Conservation (phyloP, 2,888 invertebrate species). For the Orthosia incerta region DNA sequence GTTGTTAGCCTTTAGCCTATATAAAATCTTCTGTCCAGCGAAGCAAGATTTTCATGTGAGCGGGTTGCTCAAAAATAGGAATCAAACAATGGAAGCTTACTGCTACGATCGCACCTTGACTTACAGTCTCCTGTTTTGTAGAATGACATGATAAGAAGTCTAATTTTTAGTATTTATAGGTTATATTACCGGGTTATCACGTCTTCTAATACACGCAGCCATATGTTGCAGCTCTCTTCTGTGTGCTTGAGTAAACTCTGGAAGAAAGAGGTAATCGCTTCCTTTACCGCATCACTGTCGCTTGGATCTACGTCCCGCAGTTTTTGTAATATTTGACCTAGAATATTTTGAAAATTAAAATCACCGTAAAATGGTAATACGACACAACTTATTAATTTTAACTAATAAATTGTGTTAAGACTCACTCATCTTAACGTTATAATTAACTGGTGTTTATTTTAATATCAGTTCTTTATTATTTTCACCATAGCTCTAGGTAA, state of each 20-base stretch:
- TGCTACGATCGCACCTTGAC: background rate
- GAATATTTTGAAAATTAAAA: slow-evolving; percentile 57
- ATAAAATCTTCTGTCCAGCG: background rate
- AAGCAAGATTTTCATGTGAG: background rate
- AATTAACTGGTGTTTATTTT: slow-evolving; percentile 10
- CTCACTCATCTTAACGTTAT: slow-evolving; percentile 69
- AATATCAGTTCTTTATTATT: slow-evolving; percentile 15
- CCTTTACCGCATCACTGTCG: slow-evolving; percentile 84
- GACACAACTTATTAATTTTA: background rate
- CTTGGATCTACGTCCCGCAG: slow-evolving; percentile 82
- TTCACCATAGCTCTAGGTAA: slow-evolving; percentile 52
- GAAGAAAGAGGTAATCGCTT: slow-evolving; percentile 78
- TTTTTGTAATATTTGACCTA: slow-evolving; percentile 83
- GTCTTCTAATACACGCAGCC: slow-evolving; percentile 78
- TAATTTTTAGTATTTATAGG: slow-evolving; percentile 62
- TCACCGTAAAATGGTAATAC: background rate
- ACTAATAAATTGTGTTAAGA: slow-evolving; percentile 4
- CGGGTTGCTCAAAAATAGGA: background rate
- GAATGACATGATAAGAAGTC: too few species aligned
- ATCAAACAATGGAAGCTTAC: background rate
- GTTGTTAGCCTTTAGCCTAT: too few species aligned
- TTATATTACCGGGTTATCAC: slow-evolving; percentile 85
- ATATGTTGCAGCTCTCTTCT: slow-evolving; percentile 73
- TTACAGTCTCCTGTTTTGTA: background rate
- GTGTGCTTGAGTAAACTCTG: slow-evolving; percentile 78